Evolutionary conservation across 2,113 vertebrate species (phyloP).

Genomic region (Canis aureus): DNA sequence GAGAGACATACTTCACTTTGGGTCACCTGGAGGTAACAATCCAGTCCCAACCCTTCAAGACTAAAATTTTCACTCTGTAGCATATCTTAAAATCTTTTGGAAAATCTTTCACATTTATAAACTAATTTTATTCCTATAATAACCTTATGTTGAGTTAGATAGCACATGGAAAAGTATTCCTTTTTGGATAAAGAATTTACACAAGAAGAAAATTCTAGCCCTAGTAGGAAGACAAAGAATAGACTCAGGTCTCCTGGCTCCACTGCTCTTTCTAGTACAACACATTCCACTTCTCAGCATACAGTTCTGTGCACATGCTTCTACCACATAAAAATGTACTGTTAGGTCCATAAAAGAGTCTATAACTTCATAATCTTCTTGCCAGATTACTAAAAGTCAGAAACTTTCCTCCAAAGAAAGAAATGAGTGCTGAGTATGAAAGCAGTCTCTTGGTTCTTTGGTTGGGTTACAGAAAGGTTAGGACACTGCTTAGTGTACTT

Average conservation of each 20-base stretch:
- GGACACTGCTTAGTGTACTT: background rate
- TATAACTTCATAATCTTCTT: background rate
- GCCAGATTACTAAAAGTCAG: background rate
- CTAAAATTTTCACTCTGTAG: background rate
- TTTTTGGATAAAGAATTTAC: slow-evolving; percentile 14
- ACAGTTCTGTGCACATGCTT: background rate
- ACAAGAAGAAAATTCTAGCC: background rate
- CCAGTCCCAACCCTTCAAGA: background rate
- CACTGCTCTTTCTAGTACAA: background rate
- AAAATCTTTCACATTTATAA: background rate
- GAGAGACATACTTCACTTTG: background rate
- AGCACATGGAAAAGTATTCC: background rate
- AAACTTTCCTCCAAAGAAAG: slow-evolving; percentile 39
- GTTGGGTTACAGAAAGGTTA: background rate
- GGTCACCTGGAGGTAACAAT: background rate
- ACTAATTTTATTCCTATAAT: background rate
- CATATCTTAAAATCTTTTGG: background rate
- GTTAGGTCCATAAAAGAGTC: background rate
- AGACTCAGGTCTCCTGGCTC: background rate
- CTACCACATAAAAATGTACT: background rate
- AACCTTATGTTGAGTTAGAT: slow-evolving; percentile 11
- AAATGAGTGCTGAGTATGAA: background rate
- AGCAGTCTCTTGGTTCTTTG: background rate
- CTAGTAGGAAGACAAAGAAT: background rate
- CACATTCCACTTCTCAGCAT: background rate